phyloP scores from a whole-genome alignment of 2,113 vertebrate genomes.

The Myrmecobius fasciatus region DNA sequence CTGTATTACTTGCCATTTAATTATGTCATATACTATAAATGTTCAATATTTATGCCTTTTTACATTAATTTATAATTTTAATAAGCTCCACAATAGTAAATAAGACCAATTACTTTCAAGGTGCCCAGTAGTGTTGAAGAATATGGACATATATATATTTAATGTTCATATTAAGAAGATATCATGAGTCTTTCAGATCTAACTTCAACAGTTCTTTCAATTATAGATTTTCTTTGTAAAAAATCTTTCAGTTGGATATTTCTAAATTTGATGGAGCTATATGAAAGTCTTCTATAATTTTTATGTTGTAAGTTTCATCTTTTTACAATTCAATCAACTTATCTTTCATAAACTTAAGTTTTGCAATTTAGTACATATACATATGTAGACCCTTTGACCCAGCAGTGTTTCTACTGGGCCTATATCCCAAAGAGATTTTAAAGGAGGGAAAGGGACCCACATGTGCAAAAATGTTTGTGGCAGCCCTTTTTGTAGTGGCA shows the following conservation, averaged over 20 bases:
- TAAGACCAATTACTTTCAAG: not conserved
- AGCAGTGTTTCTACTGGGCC: too few species aligned
- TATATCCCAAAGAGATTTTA: too few species aligned
- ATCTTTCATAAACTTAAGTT: not conserved
- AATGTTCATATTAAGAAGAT: not conserved
- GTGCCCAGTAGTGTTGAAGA: too few species aligned
- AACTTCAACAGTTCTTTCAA: not conserved
- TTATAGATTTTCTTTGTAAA: not conserved
- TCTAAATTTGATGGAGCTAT: not conserved
- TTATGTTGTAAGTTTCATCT: not conserved
- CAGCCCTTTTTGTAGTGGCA: too few species aligned
- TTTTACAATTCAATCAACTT: not conserved
- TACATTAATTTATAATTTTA: not conserved
- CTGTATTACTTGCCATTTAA: not conserved
- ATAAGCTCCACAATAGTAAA: not conserved
- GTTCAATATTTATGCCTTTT: not conserved
- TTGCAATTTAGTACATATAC: not conserved
- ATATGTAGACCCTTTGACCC: too few species aligned
- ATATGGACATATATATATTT: not conserved
- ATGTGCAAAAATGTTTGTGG: too few species aligned
- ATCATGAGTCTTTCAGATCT: not conserved
- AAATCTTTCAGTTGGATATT: not conserved
- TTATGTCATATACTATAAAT: not conserved
- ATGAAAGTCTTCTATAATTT: not conserved
- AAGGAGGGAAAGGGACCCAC: too few species aligned